These are phyloP conservation scores for Limenitis camilla DNA, from an alignment of 2,888 invertebrate species.

Conservation along the genomic window DNA sequence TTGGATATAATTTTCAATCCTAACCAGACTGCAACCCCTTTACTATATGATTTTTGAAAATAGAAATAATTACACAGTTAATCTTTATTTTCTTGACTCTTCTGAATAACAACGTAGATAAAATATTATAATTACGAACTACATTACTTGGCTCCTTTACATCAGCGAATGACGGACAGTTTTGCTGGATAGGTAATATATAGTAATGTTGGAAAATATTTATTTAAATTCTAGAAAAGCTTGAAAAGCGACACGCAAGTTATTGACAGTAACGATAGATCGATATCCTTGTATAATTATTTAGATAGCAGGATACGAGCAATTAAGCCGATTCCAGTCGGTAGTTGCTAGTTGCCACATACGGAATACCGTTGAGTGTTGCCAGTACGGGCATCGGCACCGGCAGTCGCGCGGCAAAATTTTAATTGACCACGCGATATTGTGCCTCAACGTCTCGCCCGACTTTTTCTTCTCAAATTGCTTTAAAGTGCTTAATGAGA, in stretches of 20 bases:
- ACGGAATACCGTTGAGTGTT: constrained; percentile 31
- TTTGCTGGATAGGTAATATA: constrained; percentile 3
- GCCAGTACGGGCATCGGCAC: constrained; percentile 19
- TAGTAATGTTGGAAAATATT: constrained; percentile 12
- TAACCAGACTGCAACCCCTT: too few species aligned
- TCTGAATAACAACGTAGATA: too few species aligned
- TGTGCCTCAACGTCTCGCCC: constrained; percentile 52
- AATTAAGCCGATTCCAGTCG: constrained; percentile 35
- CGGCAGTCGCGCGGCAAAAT: constrained; percentile 59
- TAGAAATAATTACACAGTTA: too few species aligned
- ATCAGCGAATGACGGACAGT: background rate
- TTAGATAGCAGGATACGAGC: constrained; percentile 59
- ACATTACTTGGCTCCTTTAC: background rate
- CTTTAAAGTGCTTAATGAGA: constrained; percentile 74
- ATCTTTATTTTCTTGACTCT: too few species aligned
- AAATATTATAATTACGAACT: background rate
- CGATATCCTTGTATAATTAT: constrained; percentile 37
- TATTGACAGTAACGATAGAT: constrained; percentile 31
- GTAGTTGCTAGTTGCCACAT: constrained; percentile 26
- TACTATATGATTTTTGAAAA: too few species aligned
- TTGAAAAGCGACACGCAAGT: constrained; percentile 17
- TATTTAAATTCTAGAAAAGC: constrained; percentile 18
- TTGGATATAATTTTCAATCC: too few species aligned
- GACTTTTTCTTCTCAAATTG: constrained; percentile 73
- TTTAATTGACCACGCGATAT: constrained; percentile 75